phyloP scores from a whole-genome alignment of 2,797 vertebrate genomes.

The Rhynchonycteris naso region DNA sequence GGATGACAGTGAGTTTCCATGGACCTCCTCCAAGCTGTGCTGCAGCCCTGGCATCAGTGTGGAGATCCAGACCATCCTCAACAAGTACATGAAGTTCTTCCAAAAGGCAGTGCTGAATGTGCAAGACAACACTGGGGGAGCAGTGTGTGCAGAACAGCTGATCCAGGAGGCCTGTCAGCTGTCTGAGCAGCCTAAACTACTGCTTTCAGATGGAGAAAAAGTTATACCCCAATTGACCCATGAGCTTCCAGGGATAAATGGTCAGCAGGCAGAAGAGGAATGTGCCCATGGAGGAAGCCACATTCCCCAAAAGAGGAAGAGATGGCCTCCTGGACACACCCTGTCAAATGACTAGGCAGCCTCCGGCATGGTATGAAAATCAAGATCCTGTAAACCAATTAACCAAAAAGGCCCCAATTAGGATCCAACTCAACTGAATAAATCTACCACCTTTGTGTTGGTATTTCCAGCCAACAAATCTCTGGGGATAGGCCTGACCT shows the following conservation, averaged over 20 bases:
- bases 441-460: conserved; percentile 94
- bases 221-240: conserved; percentile 85
- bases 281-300: conserved; percentile 91
- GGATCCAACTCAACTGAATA: conserved; percentile 93
- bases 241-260: conserved; percentile 88
- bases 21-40: conserved; percentile 95
- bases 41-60: conserved; percentile 98
- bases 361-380: conserved; percentile 85
- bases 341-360: conserved; percentile 87
- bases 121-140: conserved; percentile 94
- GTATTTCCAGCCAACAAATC: conserved; percentile 98
- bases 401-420: conserved; percentile 85
- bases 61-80: conserved; percentile 94
- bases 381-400: neutral
- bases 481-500: conserved; percentile 98
- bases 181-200: conserved; percentile 95
- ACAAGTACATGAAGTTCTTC: conserved; percentile 97
- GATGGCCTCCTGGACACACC: conserved; percentile 89
- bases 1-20: conserved; percentile 96
- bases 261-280: conserved; percentile 91
- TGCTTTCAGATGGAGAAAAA: conserved; percentile 94
- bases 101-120: conserved; percentile 95
- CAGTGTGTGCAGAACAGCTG: conserved; percentile 93
- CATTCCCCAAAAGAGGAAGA: conserved; percentile 95
- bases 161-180: conserved; percentile 94